Evolutionary conservation across 2,888 invertebrate genomes (phyloP).

Genomic region (Agrotis segetum): DNA sequence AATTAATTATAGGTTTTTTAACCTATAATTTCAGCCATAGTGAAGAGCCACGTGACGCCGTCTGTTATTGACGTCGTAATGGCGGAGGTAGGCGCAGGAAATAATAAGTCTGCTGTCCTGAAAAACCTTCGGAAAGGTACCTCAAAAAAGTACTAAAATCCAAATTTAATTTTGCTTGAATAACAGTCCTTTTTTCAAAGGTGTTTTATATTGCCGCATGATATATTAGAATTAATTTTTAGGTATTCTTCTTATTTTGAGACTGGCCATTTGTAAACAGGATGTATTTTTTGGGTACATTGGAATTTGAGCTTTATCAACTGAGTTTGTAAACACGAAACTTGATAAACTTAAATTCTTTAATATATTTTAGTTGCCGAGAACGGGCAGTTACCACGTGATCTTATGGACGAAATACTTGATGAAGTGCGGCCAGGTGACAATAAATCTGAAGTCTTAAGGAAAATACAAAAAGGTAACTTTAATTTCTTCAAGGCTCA

Average conservation of each 20-base stretch:
- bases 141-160: background rate
- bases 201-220: background rate
- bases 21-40: conserved; percentile 22
- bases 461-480: conserved; percentile 44
- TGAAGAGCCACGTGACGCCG: conserved; percentile 31
- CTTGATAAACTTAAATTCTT: background rate
- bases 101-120: conserved; percentile 14
- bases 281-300: background rate
- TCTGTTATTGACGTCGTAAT: conserved; percentile 23
- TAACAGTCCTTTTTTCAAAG: background rate
- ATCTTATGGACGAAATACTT: conserved; percentile 41
- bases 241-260: background rate
- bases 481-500: too few species aligned
- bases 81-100: conserved; percentile 10
- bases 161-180: background rate
- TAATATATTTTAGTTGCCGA: conserved; percentile 16
- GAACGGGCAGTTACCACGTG: conserved; percentile 10
- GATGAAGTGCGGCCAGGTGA: conserved; percentile 29
- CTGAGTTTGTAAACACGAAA: too few species aligned
- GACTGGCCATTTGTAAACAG: background rate
- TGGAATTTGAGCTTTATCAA: background rate
- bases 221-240: background rate
- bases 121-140: conserved; percentile 20
- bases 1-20: too few species aligned
- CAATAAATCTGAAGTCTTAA: conserved; percentile 21